phyloP scores from a whole-genome alignment of 2,888 invertebrate genomes.

The Nasonia oneida region DNA sequence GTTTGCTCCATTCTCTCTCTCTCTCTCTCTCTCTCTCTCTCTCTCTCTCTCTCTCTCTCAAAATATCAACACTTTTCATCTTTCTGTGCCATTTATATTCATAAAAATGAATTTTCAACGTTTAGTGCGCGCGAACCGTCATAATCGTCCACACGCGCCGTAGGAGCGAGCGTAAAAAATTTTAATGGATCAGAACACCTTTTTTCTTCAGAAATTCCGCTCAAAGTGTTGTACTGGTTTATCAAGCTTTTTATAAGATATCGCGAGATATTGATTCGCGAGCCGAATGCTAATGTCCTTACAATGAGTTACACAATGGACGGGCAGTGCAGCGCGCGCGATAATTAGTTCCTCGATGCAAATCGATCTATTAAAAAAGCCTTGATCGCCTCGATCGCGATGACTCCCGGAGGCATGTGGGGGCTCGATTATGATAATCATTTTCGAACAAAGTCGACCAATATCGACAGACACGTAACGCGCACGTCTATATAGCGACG shows the following conservation, averaged over 20 bases:
- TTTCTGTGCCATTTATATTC: neutral
- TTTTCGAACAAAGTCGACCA: slow-evolving; percentile 55
- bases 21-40: no score
- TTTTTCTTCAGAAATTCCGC: slow-evolving; percentile 24
- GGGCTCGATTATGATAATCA: slow-evolving; percentile 71
- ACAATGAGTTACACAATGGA: slow-evolving; percentile 69
- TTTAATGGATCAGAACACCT: slow-evolving; percentile 34
- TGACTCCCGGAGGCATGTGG: slow-evolving; percentile 64
- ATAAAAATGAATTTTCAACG: neutral
- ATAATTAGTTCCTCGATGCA: slow-evolving; percentile 73
- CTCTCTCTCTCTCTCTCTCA: neutral
- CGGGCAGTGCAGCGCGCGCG: slow-evolving; percentile 15
- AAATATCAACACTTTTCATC: slow-evolving; percentile 18
- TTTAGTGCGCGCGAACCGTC: neutral
- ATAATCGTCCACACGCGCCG: neutral
- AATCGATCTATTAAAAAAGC: slow-evolving; percentile 69
- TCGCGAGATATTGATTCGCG: slow-evolving; percentile 46
- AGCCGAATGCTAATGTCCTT: slow-evolving; percentile 67
- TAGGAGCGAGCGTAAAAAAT: neutral
- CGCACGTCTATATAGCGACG: neutral
- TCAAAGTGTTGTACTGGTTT: slow-evolving; percentile 31
- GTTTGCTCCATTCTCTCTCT: slow-evolving; percentile 7
- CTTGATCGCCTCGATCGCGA: slow-evolving; percentile 67
- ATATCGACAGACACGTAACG: neutral
- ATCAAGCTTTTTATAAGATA: slow-evolving; percentile 41